phyloP scores from a whole-genome alignment of 2,113 vertebrate species.

The Arothron firmamentum region DNA sequence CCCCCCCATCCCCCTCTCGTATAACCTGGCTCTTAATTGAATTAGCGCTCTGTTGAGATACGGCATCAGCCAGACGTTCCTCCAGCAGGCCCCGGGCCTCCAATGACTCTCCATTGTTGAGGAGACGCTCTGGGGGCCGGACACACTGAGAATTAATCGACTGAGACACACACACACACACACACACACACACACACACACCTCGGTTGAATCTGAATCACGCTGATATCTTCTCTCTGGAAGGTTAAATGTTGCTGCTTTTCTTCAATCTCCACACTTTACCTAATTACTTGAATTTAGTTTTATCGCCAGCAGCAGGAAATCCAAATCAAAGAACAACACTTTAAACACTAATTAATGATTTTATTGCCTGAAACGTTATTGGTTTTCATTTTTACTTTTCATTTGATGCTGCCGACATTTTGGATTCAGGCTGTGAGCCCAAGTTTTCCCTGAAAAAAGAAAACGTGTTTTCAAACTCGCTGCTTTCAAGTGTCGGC shows the following conservation, averaged over 20 bases:
- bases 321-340: background rate
- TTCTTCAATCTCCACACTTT: background rate
- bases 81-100: slow-evolving; percentile 43
- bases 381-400: background rate
- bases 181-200: background rate
- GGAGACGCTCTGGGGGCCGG: slow-evolving; percentile 37
- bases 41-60: slow-evolving; percentile 55
- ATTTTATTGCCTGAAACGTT: background rate
- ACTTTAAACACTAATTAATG: background rate
- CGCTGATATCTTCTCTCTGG: background rate
- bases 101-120: slow-evolving; percentile 50
- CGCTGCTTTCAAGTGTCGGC: too few relatives aligned
- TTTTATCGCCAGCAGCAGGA: background rate
- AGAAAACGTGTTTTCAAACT: background rate
- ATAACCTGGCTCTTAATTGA: slow-evolving; percentile 52
- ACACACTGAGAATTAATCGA: slow-evolving; percentile 57
- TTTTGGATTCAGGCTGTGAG: background rate
- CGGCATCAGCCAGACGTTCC: slow-evolving; percentile 37
- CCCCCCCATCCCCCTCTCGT: background rate
- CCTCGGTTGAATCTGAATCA: background rate
- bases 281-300: slow-evolving; percentile 1
- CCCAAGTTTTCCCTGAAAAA: background rate
- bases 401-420: background rate
- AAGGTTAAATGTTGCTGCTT: slow-evolving; percentile 1
- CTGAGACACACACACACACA: slow-evolving; percentile 1